Evolutionary conservation across 2,113 vertebrate species (phyloP), one percentile per base, ranked within the genome.

Genomic region (Tichodroma muraria): DNA sequence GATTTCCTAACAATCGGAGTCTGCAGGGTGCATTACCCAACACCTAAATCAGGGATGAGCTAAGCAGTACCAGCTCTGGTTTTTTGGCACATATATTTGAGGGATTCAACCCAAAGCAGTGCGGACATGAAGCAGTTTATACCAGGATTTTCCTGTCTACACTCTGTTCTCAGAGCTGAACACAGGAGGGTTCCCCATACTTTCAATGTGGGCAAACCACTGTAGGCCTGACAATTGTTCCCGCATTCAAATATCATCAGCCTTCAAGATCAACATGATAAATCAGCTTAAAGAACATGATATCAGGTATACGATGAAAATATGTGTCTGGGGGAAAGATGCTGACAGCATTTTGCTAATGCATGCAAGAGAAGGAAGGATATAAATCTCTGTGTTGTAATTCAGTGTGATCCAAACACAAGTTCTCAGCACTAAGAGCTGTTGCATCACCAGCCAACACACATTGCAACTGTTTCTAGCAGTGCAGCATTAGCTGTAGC

Each of bases 261-360:
- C 19, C 47, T 87, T 88, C 52, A 90, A 0, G 8, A 71, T 5
- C 0, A 0, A 80, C 18, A 35, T 3, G 15, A 47, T 33, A 47
- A 83, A 81, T 6, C 31, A 80, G 50, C 28, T 70, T 11, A 75
- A 44, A 56, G 24, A 40, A 9, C 20, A 11, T 20, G 15, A 6
- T 13, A n/a, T 8, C 30, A 49, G 60, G 56, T 56, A 30, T 4
- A 9, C 0, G 1, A 42, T 50, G 22, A 85, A 93, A 90, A 42
- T 38, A 38, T 2, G 2, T 25, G 28, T n/a, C 47, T 72, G 38
- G 9, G 18, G 14, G 57, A 44, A 88, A 38, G n/a, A 80, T 12
- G 27, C 27, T 65, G 71, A 45, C 14, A 82, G 44, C 54, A 28
- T 53, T 61, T 86, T 57, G 18, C 35, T n/a, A 82, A 45, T 4